Conservation (phyloP, 2,797 vertebrate species). For the Eurystomus glaucurus region DNA sequence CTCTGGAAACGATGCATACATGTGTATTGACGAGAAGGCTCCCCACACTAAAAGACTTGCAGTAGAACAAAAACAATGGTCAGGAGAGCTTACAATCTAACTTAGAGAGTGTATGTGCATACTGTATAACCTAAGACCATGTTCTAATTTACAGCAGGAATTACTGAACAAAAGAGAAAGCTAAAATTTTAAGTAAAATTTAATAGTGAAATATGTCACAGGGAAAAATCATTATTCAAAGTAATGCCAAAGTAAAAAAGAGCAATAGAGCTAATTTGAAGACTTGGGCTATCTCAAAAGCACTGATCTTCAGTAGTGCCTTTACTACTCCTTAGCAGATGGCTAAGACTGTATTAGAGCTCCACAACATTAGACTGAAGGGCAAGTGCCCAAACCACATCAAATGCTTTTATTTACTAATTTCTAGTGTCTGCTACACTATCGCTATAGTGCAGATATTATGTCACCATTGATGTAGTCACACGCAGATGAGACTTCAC, state of each 20-base stretch:
- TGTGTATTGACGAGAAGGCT: background rate
- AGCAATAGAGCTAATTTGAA: constrained; percentile 33
- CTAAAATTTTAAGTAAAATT: constrained; percentile 14
- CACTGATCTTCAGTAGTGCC: background rate
- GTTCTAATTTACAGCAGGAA: constrained; percentile 24
- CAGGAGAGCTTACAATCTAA: background rate
- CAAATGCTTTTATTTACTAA: constrained; percentile 62
- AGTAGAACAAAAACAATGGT: background rate
- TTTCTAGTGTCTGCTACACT: constrained; percentile 64
- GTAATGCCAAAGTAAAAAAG: constrained; percentile 34
- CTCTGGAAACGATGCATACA: background rate
- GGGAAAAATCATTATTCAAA: constrained; percentile 59
- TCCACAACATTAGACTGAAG: constrained; percentile 33
- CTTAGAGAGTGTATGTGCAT: background rate
- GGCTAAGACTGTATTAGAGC: constrained; percentile 33
- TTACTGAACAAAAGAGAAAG: constrained; percentile 32
- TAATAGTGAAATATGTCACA: constrained; percentile 6
- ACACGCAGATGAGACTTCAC: constrained; percentile 49
- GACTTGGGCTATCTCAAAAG: background rate
- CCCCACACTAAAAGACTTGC: background rate
- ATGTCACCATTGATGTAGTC: constrained; percentile 19
- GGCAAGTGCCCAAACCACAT: constrained; percentile 37
- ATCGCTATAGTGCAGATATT: constrained; percentile 44
- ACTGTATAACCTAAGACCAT: background rate
- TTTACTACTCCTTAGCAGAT: constrained; percentile 1